Conservation (phyloP, 2,797 vertebrate genomes). For the Parotocinclus haroldoi region DNA sequence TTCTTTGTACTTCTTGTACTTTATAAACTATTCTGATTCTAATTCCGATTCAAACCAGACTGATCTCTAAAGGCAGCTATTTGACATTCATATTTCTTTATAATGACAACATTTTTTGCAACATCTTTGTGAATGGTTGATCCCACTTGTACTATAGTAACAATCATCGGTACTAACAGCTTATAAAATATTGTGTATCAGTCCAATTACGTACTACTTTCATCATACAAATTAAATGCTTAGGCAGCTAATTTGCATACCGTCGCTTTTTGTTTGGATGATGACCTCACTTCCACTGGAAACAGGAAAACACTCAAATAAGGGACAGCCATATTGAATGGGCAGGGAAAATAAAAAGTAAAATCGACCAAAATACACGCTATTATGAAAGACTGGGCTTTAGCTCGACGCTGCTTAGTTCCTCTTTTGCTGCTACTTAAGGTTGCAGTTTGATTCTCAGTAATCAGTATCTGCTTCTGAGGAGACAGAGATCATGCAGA, state of each 20-base stretch:
- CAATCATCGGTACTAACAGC: no score
- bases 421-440: constrained; percentile 31
- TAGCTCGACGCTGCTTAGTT: neutral
- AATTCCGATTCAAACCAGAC: no score
- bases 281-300: constrained; percentile 5
- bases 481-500: constrained; percentile 12
- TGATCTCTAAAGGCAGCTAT: no score
- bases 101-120: no score
- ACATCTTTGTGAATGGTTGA: no score
- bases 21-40: no score
- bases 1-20: no score
- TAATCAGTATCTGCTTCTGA: neutral
- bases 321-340: neutral
- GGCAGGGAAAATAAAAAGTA: neutral
- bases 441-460: no score
- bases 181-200: no score
- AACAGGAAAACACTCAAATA: constrained; percentile 6
- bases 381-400: constrained; percentile 5
- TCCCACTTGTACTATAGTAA: no score
- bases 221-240: neutral
- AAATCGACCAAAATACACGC: neutral
- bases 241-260: neutral
- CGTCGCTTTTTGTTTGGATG: neutral
- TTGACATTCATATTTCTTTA: no score
- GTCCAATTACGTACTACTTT: no score